Conservation (phyloP, 1,140 invertebrate species). For the Sycophila sp. region DNA sequence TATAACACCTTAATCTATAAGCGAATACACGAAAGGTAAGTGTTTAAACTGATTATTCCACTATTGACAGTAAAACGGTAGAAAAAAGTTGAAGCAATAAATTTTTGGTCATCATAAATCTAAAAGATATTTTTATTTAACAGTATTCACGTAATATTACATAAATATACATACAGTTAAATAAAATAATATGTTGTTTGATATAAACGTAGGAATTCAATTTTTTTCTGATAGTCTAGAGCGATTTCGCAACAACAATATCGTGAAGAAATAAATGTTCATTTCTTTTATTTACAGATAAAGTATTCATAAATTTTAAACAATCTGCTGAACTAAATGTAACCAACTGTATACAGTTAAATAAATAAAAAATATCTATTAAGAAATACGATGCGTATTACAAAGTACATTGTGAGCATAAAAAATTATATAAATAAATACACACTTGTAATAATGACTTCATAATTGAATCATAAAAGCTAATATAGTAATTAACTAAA, state of each 20-base stretch:
- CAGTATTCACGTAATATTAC: conserved; percentile 34
- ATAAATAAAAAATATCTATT: no score
- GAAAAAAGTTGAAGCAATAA: no score
- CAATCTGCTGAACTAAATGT: neutral
- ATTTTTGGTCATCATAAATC: no score
- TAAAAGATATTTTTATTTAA: conserved; percentile 30
- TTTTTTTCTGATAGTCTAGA: no score
- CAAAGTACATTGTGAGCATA: neutral
- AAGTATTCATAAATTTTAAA: no score
- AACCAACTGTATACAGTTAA: neutral
- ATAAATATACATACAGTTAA: conserved; percentile 30
- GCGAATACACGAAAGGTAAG: no score
- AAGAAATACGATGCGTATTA: neutral
- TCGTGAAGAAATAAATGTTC: no score
- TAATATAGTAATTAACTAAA: conserved; percentile 12
- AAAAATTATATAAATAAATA: conserved; percentile 22
- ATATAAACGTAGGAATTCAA: neutral
- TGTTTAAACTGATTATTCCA: no score
- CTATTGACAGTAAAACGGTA: no score
- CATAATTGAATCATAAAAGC: neutral
- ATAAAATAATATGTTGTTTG: conserved; percentile 19
- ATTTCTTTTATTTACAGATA: no score
- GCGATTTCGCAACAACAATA: no score
- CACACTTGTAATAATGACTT: neutral
- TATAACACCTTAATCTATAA: no score